Evolutionary conservation across 2,797 vertebrate species (phyloP), one percentile per base, ranked within the genome.

Genomic region (Trichosurus vulpecula): DNA sequence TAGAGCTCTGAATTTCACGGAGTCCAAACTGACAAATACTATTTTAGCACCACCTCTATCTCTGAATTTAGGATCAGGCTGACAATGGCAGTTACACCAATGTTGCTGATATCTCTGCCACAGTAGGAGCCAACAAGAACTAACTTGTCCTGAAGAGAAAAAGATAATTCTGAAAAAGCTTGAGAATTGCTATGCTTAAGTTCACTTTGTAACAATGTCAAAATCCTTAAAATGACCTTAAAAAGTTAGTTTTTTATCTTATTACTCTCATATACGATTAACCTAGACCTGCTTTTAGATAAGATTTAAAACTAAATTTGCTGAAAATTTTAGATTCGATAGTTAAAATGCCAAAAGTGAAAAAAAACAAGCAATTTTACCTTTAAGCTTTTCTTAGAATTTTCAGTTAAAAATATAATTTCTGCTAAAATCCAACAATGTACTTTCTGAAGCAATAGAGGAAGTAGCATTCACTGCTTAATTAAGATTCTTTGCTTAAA

Each of bases 191-290:
- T 92, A 14, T 92, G n/a, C 81, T 92, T 90, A 54, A 47, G 13
- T 90, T 95, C 81, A 93, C 56, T 93, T 92, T 58, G 31, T 13
- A 87, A 51, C 74, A n/a, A 19, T 92, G 66, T 96, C 74, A 96
- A 92, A 94, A 61, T n/a, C 16, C 0, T 2, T 10, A 90, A 54
- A n/a, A 93, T 74, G 81, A 74, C 54, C 81, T 93, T 16, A 90
- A 57, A 94, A 96, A 81, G 31, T 31, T n/a, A 90, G 52, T 16
- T 31, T 94, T 94, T 95, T 94, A 25, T 47, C 35, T 47, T 51
- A 89, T 1, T 74, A 55, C 47, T 92, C n/a, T 92, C n/a, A 51
- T 54, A 54, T 31, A 55, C 92, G n/a, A 81, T 94, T 55, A 92
- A 29, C 87, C 87, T 53, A 27, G 8, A 58, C n/a, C 29, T 90